Percentiles rank a stretch among this genome's conserved stretches.
Conservation (phyloP, 2,888 invertebrate species). For the Polylopha cassiicola region DNA sequence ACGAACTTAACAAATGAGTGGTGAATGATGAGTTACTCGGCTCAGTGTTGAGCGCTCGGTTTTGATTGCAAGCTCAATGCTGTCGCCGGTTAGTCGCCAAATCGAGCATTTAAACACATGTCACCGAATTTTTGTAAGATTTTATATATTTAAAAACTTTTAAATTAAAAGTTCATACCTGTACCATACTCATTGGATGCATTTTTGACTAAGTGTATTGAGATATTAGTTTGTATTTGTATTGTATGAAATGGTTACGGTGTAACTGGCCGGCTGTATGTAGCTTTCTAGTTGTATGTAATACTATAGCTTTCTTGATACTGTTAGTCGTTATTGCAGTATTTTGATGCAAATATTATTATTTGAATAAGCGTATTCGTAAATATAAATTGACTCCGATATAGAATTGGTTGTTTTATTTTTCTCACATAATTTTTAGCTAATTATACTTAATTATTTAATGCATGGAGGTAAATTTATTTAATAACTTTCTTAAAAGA, state of each 20-base stretch:
- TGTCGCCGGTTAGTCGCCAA: slow-evolving; percentile 11
- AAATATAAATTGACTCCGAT: slow-evolving; percentile 76
- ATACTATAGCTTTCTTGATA: slow-evolving; percentile 64
- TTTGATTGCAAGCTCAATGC: slow-evolving; percentile 20
- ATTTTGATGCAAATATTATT: slow-evolving; percentile 76
- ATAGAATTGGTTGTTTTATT: slow-evolving; percentile 53
- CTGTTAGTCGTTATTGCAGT: slow-evolving; percentile 73
- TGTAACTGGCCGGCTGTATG: slow-evolving; percentile 41
- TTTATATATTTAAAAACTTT: slow-evolving; percentile 46
- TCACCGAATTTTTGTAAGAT: slow-evolving; percentile 66
- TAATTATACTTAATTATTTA: too few species aligned
- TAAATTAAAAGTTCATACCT: slow-evolving; percentile 51
- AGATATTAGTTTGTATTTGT: slow-evolving; percentile 38
- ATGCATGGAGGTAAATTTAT: too few species aligned
- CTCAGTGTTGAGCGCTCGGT: neutral
- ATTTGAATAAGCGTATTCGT: slow-evolving; percentile 72
- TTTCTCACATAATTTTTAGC: too few species aligned
- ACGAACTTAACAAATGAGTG: slow-evolving; percentile 15
- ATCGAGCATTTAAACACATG: slow-evolving; percentile 49
- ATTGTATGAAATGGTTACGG: slow-evolving; percentile 21
- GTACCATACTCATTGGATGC: slow-evolving; percentile 71
- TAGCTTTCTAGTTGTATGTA: slow-evolving; percentile 53
- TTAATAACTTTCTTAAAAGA: too few species aligned
- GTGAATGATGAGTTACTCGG: slow-evolving; percentile 1
- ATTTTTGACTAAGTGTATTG: slow-evolving; percentile 58